Evolutionary conservation across 2,113 vertebrate species (phyloP).

Genomic region (Centropus unirufus): DNA sequence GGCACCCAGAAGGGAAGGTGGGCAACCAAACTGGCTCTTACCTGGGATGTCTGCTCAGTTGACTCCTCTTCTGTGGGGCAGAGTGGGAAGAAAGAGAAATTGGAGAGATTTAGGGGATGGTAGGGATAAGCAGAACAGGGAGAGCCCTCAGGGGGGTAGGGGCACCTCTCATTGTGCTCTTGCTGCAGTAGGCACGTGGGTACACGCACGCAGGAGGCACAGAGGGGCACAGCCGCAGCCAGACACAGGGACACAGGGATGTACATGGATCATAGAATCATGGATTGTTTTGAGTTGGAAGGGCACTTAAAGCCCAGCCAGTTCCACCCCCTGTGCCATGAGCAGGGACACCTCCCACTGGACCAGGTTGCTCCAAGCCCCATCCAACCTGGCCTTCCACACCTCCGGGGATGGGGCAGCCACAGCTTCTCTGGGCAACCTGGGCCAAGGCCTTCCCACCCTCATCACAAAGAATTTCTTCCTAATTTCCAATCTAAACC

Average conservation of each 20-base stretch:
- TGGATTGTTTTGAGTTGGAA: too few relatives aligned
- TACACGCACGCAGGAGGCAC: rapidly evolving
- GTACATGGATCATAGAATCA: too few relatives aligned
- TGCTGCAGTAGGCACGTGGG: not conserved
- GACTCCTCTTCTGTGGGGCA: slow-evolving; percentile 78
- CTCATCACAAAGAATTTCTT: too few relatives aligned
- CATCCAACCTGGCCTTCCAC: too few relatives aligned
- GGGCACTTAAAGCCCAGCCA: too few relatives aligned
- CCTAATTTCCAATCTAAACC: too few relatives aligned
- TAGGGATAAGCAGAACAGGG: not conserved
- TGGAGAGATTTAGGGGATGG: not conserved
- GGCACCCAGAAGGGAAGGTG: not conserved
- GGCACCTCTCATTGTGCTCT: not conserved
- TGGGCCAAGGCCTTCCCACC: too few relatives aligned
- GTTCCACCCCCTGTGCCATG: too few relatives aligned
- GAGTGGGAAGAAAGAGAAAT: slow-evolving; percentile 18
- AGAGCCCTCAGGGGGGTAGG: not conserved
- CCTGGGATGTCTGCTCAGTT: slow-evolving; percentile 80
- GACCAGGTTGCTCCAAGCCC: too few relatives aligned
- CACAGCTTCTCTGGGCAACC: too few relatives aligned
- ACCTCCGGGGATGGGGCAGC: too few relatives aligned
- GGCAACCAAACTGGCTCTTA: not conserved
- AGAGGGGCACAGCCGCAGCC: rapidly evolving
- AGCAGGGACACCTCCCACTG: too few relatives aligned
- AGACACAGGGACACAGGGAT: not conserved